Percentiles rank a stretch among this genome's conserved stretches.
Conservation (phyloP, 2,888 invertebrate genomes). For the Volucella inanis region DNA sequence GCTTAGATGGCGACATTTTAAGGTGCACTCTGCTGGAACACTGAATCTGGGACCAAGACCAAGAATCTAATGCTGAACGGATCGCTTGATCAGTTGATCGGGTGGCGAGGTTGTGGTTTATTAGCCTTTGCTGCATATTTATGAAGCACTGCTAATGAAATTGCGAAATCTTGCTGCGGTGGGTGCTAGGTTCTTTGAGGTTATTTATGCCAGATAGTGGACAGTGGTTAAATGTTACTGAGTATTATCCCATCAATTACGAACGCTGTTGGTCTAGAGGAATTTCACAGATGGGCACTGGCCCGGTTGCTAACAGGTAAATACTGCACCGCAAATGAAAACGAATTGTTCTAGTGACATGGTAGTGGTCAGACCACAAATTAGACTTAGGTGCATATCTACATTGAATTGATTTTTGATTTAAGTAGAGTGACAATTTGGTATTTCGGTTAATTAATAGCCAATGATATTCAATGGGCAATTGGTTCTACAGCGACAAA, state of each 20-base stretch:
- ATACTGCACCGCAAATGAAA: slow-evolving; percentile 25
- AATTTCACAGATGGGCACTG: slow-evolving; percentile 23
- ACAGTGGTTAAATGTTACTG: slow-evolving; percentile 67
- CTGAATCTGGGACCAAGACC: slow-evolving; percentile 48
- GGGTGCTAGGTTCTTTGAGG: slow-evolving; percentile 65
- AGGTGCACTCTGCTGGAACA: slow-evolving; percentile 23
- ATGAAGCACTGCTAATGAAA: slow-evolving; percentile 71
- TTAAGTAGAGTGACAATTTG: background rate
- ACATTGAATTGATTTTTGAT: background rate
- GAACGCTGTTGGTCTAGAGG: slow-evolving; percentile 16
- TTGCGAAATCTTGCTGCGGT: slow-evolving; percentile 64
- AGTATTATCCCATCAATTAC: slow-evolving; percentile 68
- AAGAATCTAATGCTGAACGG: slow-evolving; percentile 59
- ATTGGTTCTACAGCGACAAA: no score
- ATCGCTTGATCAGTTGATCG: slow-evolving; percentile 20
- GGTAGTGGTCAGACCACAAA: slow-evolving; percentile 60
- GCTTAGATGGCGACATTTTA: slow-evolving; percentile 64
- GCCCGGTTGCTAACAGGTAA: background rate
- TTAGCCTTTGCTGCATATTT: slow-evolving; percentile 67
- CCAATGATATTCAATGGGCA: no score
- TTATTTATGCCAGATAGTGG: slow-evolving; percentile 46
- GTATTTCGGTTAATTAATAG: background rate
- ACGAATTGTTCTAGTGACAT: slow-evolving; percentile 60
- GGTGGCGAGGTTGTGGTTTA: slow-evolving; percentile 65
- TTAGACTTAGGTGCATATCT: slow-evolving; percentile 46